These are phyloP conservation scores for Hedychridium roseum DNA, from an alignment of 2,888 invertebrate species.

Conservation along the genomic window DNA sequence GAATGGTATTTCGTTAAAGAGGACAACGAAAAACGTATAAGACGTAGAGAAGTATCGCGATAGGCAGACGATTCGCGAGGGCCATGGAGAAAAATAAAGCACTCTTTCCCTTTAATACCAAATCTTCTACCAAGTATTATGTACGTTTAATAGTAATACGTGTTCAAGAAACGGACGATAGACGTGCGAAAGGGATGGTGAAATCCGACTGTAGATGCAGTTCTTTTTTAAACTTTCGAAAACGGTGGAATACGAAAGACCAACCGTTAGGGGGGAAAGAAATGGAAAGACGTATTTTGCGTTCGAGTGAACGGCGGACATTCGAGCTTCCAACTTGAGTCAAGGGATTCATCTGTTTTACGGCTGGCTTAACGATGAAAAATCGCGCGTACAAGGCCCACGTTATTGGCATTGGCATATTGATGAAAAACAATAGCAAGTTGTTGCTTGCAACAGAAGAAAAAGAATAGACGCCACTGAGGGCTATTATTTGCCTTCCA, in stretches of 20 bases:
- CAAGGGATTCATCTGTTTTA: constrained; percentile 61
- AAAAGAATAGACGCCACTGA: too few relatives aligned
- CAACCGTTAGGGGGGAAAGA: constrained; percentile 14
- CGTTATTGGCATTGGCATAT: too few relatives aligned
- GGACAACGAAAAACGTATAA: too few relatives aligned
- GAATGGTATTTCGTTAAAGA: too few relatives aligned
- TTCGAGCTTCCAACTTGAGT: constrained; percentile 62
- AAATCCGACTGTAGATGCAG: neutral
- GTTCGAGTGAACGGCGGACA: constrained; percentile 43
- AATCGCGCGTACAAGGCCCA: too few relatives aligned
- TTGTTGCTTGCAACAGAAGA: too few relatives aligned
- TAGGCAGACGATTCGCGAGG: too few relatives aligned
- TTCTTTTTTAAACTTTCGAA: neutral
- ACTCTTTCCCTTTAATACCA: constrained; percentile 57
- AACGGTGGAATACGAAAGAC: constrained; percentile 5
- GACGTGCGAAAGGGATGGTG: constrained; percentile 2
- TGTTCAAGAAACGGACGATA: constrained; percentile 21
- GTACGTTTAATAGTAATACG: constrained; percentile 23
- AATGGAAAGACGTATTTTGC: constrained; percentile 17
- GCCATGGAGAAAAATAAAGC: too few relatives aligned
- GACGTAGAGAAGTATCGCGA: too few relatives aligned
- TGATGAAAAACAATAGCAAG: too few relatives aligned
- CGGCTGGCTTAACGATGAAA: constrained; percentile 39
- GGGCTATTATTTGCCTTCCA: too few relatives aligned
- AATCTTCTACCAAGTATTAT: constrained; percentile 30